phyloP scores from a whole-genome alignment of 2,113 vertebrate genomes.

The Ranitomeya variabilis region DNA sequence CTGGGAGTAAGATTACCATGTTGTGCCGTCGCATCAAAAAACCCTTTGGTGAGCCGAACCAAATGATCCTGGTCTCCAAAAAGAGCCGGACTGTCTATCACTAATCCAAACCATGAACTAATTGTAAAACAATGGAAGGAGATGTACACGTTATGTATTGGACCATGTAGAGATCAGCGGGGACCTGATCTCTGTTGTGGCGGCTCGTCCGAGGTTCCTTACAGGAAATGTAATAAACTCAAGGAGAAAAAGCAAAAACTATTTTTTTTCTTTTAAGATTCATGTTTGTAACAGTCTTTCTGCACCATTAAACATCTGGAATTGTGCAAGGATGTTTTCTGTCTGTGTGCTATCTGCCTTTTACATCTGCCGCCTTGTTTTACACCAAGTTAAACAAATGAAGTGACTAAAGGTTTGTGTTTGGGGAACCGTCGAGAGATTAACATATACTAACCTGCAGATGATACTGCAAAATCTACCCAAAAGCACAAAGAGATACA shows the following conservation, averaged over 20 bases:
- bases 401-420: slow-evolving; percentile 20
- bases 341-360: slow-evolving; percentile 21
- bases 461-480: background rate
- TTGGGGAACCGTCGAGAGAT: background rate
- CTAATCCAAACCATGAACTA: too few species aligned
- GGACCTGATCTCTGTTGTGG: background rate
- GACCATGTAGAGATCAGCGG: background rate
- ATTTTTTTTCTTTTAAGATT: background rate
- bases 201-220: background rate
- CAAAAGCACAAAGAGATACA: background rate
- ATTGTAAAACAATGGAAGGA: too few species aligned
- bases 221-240: slow-evolving; percentile 3
- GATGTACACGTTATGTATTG: too few species aligned
- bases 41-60: too few species aligned
- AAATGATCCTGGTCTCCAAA: too few species aligned
- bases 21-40: too few species aligned
- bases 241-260: background rate
- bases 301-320: slow-evolving; percentile 47
- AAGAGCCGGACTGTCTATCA: too few species aligned
- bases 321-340: slow-evolving; percentile 44
- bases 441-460: slow-evolving; percentile 1
- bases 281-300: slow-evolving; percentile 11
- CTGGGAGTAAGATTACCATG: too few species aligned
- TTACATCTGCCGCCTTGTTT: slow-evolving; percentile 48
- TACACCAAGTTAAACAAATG: slow-evolving; percentile 43